phyloP scores from a whole-genome alignment of 2,888 invertebrate genomes.

The Andrena marginata region DNA sequence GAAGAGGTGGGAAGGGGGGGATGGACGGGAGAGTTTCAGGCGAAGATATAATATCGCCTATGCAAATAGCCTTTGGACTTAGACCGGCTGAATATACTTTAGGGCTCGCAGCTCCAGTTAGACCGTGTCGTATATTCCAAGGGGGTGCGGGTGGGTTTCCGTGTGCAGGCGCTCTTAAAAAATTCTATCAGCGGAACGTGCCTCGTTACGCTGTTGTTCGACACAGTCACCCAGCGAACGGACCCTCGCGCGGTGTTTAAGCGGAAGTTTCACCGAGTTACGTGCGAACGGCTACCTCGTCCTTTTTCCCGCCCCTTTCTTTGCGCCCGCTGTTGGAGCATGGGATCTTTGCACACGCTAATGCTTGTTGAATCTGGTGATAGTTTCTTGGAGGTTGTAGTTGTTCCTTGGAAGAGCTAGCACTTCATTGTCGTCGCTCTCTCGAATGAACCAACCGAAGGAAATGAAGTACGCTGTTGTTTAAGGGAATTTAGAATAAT shows the following conservation, averaged over 20 bases:
- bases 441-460: no score
- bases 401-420: neutral
- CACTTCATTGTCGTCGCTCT: no score
- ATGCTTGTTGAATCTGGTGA: no score
- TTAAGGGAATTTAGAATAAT: no score
- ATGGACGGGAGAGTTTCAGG: conserved; percentile 65
- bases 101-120: conserved; percentile 72
- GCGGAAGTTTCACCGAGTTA: conserved; percentile 54
- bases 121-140: conserved; percentile 67
- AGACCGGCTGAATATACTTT: conserved; percentile 84
- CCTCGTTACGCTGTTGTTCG: conserved; percentile 61
- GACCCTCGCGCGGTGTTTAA: conserved; percentile 28
- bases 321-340: neutral
- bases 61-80: conserved; percentile 85
- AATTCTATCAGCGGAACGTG: conserved; percentile 66
- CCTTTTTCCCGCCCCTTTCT: neutral
- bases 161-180: conserved; percentile 61
- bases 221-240: conserved; percentile 41
- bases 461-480: no score
- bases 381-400: neutral
- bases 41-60: conserved; percentile 84
- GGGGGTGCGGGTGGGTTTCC: conserved; percentile 29
- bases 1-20: conserved; percentile 44
- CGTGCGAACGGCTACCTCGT: conserved; percentile 37
- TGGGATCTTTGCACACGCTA: neutral